A percentile compares a stretch with the other conserved stretches of the same genome.
These are phyloP conservation scores for Megaleporinus macrocephalus DNA, from an alignment of 2,113 vertebrate genomes.

Conservation along the genomic window DNA sequence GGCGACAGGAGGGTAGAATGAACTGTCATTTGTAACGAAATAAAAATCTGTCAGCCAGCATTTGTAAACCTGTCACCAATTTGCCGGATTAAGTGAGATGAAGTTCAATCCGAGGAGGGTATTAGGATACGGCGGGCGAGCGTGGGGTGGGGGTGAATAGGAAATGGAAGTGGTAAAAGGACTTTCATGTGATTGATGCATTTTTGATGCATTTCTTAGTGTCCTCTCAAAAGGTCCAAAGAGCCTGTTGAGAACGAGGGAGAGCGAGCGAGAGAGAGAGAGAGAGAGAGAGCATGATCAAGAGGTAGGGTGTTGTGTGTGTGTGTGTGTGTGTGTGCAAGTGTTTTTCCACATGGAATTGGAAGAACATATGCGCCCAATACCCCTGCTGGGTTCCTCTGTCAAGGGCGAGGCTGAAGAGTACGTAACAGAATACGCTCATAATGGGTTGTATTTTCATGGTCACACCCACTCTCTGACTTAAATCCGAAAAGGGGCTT, in stretches of 20 bases:
- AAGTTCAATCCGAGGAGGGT: slow-evolving; percentile 26
- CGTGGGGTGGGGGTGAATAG: slow-evolving; percentile 33
- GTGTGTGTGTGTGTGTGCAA: slow-evolving; percentile 28
- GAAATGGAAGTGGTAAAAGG: slow-evolving; percentile 45
- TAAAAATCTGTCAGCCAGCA: slow-evolving; percentile 37
- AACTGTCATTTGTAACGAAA: slow-evolving; percentile 48
- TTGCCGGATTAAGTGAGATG: slow-evolving; percentile 46
- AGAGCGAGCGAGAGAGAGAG: background rate
- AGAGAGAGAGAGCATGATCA: background rate
- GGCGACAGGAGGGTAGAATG: slow-evolving; percentile 25
- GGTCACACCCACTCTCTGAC: slow-evolving; percentile 9
- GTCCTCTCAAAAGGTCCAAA: slow-evolving; percentile 33
- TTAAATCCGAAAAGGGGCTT: background rate
- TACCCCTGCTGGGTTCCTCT: slow-evolving; percentile 14
- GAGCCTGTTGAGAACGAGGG: slow-evolving; percentile 24
- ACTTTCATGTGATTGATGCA: slow-evolving; percentile 51
- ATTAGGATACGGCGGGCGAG: slow-evolving; percentile 4
- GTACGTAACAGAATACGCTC: slow-evolving; percentile 10
- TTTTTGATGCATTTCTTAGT: slow-evolving; percentile 47
- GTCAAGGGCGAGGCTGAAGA: slow-evolving; percentile 29
- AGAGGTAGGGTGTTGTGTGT: slow-evolving; percentile 10
- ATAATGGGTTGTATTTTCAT: slow-evolving; percentile 31
- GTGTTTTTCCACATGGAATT: slow-evolving; percentile 24
- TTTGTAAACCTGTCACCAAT: slow-evolving; percentile 54
- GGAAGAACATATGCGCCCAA: slow-evolving; percentile 28